phyloP scores from a whole-genome alignment of 2,888 invertebrate species.

The Pardosa pseudoannulata region DNA sequence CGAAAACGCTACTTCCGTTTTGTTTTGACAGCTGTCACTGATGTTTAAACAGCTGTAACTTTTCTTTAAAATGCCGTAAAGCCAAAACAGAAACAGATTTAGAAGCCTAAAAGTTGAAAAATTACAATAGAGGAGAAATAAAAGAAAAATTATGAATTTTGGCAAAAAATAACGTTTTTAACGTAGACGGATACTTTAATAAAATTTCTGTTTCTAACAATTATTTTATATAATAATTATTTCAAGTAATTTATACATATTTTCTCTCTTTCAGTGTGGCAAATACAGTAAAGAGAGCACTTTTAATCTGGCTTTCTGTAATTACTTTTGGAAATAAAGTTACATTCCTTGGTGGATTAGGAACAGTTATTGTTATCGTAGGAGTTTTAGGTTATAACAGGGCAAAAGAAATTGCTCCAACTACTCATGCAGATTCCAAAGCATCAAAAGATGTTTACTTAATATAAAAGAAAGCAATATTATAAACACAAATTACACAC shows the following conservation, averaged over 20 bases:
- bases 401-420: constrained; percentile 80
- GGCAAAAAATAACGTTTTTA: too few species aligned
- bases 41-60: too few species aligned
- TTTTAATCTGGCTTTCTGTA: constrained; percentile 87
- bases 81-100: too few species aligned
- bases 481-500: too few species aligned
- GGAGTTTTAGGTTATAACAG: constrained; percentile 87
- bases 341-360: constrained; percentile 84
- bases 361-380: constrained; percentile 84
- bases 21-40: too few species aligned
- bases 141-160: too few species aligned
- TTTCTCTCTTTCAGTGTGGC: constrained; percentile 83
- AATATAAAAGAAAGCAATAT: constrained; percentile 23
- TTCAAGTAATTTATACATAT: too few species aligned
- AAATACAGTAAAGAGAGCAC: constrained; percentile 87
- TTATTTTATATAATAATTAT: neutral
- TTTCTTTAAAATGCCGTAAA: too few species aligned
- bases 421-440: constrained; percentile 23
- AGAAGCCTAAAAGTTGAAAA: too few species aligned
- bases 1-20: too few species aligned
- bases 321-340: constrained; percentile 86
- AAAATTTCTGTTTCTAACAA: neutral
- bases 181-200: too few species aligned
- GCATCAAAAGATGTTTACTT: constrained; percentile 52
- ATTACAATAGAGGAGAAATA: too few species aligned